Percentiles rank a stretch among this genome's conserved stretches.
phyloP scores from a whole-genome alignment of 2,113 vertebrate genomes.

The Parus major region DNA sequence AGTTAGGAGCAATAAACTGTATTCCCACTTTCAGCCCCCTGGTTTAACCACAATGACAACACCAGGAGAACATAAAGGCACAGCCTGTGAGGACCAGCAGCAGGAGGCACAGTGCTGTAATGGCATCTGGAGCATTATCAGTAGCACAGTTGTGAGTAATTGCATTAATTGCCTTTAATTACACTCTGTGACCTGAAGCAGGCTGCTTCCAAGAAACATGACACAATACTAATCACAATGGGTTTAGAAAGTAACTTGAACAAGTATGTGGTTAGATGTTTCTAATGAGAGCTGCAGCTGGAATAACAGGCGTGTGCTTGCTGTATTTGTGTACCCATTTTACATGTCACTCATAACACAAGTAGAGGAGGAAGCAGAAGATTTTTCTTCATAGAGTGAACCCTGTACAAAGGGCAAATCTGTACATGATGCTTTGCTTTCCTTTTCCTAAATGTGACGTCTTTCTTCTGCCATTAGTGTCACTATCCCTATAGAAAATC shows the following conservation, averaged over 20 bases:
- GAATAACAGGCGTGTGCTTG: fast-evolving
- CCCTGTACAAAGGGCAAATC: neutral
- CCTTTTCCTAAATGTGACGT: neutral
- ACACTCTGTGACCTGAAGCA: conserved; percentile 38
- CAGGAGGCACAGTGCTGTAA: neutral
- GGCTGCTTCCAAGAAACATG: conserved; percentile 40
- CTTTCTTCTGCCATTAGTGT: neutral
- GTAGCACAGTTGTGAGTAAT: conserved; percentile 46
- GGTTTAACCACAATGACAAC: neutral
- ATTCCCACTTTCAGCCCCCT: neutral
- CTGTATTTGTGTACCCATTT: neutral
- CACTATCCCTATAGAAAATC: neutral
- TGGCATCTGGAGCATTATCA: conserved; percentile 44
- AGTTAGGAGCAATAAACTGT: neutral
- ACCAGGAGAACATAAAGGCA: neutral
- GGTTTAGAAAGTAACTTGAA: conserved; percentile 32
- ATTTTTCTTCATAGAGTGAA: neutral
- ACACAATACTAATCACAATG: neutral
- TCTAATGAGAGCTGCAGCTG: neutral
- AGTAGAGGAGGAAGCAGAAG: neutral
- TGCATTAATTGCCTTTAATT: conserved; percentile 69
- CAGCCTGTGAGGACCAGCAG: neutral
- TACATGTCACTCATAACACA: neutral
- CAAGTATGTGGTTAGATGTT: neutral
- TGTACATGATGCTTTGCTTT: neutral